Percentiles rank a stretch among this genome's conserved stretches.
Conservation (phyloP, 2,113 vertebrate genomes). For the Panthera leo region DNA sequence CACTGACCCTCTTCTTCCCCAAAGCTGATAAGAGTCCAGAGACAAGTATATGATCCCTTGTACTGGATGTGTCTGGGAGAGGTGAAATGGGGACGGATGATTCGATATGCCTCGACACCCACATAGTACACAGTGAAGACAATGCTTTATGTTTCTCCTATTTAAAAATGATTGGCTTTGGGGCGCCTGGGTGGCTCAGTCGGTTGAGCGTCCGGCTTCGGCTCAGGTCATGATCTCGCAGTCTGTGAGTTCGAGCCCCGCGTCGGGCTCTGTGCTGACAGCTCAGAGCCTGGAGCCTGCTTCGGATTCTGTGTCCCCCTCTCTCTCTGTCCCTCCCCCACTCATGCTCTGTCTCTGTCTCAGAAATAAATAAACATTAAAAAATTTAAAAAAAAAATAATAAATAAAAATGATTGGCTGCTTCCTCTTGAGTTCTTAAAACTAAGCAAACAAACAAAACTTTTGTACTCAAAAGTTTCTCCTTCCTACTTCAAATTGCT, state of each 20-base stretch:
- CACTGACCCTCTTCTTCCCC: not conserved
- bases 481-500: not conserved
- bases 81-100: not conserved
- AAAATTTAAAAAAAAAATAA: no score
- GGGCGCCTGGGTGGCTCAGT: no score
- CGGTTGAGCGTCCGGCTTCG: no score
- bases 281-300: no score
- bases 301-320: no score
- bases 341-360: no score
- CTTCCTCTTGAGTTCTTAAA: not conserved
- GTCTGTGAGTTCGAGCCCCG: no score
- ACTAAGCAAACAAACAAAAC: not conserved
- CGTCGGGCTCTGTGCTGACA: no score
- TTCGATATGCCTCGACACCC: not conserved
- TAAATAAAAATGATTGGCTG: not conserved
- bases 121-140: not conserved
- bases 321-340: no score
- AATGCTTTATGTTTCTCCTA: not conserved
- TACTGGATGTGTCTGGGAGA: not conserved
- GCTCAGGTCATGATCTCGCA: no score
- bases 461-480: not conserved
- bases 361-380: no score
- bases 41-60: not conserved
- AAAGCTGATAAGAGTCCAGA: not conserved
- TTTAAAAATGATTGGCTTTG: not conserved